phyloP scores from a whole-genome alignment of 2,797 vertebrate genomes.

The Diplodus puntazzo region DNA sequence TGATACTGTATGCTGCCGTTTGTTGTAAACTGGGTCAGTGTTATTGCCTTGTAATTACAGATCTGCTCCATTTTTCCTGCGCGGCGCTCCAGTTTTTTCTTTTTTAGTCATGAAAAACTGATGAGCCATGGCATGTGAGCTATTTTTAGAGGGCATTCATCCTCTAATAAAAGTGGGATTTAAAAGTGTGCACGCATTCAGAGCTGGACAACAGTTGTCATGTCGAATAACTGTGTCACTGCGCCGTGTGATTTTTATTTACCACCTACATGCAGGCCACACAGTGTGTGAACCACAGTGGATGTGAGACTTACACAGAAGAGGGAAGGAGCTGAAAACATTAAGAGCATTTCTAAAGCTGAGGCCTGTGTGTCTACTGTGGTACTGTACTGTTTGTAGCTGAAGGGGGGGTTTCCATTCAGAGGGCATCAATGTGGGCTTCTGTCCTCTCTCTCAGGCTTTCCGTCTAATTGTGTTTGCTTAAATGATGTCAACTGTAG shows the following conservation, averaged over 20 bases:
- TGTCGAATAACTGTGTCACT: slow-evolving; percentile 25
- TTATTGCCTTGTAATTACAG: slow-evolving; percentile 31
- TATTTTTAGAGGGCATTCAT: slow-evolving; percentile 68
- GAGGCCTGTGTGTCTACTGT: slow-evolving; percentile 59
- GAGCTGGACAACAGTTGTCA: slow-evolving; percentile 25
- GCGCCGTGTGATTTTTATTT: slow-evolving; percentile 46
- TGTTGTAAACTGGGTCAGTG: slow-evolving; percentile 54
- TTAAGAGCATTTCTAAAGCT: slow-evolving; percentile 45
- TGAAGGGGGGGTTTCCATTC: slow-evolving; percentile 72
- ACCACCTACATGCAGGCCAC: slow-evolving; percentile 3
- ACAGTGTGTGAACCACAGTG: slow-evolving; percentile 15
- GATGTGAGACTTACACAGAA: slow-evolving; percentile 26
- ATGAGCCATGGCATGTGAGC: slow-evolving; percentile 62
- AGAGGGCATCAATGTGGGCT: slow-evolving; percentile 64
- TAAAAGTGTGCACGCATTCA: slow-evolving; percentile 9
- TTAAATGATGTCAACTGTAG: slow-evolving; percentile 51
- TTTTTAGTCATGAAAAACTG: slow-evolving; percentile 70
- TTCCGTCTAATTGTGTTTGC: slow-evolving; percentile 63
- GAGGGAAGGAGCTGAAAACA: slow-evolving; percentile 49
- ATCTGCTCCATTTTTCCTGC: slow-evolving; percentile 17
- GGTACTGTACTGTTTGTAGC: slow-evolving; percentile 64
- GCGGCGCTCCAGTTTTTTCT: slow-evolving; percentile 25
- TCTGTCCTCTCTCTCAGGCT: slow-evolving; percentile 63
- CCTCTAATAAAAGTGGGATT: slow-evolving; percentile 49
- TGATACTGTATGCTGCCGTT: not conserved